Percentiles rank a stretch among this genome's conserved stretches.
Evolutionary conservation across 2,888 invertebrate species (phyloP).

Genomic region (Tineola bisselliella): DNA sequence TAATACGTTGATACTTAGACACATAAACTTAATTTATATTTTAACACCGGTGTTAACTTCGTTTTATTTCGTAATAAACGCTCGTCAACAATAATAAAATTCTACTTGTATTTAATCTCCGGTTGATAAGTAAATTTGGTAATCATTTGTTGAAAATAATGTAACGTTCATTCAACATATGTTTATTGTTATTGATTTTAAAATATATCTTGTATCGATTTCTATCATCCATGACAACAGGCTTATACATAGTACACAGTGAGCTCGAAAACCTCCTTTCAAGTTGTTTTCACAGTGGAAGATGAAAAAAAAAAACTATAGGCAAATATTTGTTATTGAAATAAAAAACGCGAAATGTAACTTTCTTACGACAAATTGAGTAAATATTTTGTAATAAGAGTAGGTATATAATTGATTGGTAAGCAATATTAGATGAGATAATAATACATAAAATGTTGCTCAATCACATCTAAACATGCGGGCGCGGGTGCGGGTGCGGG

Average conservation of each 20-base stretch:
- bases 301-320: neutral
- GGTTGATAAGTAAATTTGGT: neutral
- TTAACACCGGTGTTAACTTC: neutral
- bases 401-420: neutral
- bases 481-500: no score
- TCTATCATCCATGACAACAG: neutral
- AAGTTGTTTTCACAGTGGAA: neutral
- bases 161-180: no score
- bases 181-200: no score
- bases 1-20: neutral
- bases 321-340: neutral
- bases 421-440: neutral
- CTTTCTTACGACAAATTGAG: neutral
- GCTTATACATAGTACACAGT: neutral
- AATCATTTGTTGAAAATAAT: neutral
- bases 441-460: no score
- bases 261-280: neutral
- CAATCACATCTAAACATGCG: no score
- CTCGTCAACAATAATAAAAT: neutral
- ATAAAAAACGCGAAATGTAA: neutral
- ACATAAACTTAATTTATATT: neutral
- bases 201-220: no score
- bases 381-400: neutral
- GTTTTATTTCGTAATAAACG: constrained; percentile 1
- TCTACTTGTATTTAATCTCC: neutral